phyloP scores from a whole-genome alignment of 2,113 vertebrate genomes.

The Sula dactylatra region DNA sequence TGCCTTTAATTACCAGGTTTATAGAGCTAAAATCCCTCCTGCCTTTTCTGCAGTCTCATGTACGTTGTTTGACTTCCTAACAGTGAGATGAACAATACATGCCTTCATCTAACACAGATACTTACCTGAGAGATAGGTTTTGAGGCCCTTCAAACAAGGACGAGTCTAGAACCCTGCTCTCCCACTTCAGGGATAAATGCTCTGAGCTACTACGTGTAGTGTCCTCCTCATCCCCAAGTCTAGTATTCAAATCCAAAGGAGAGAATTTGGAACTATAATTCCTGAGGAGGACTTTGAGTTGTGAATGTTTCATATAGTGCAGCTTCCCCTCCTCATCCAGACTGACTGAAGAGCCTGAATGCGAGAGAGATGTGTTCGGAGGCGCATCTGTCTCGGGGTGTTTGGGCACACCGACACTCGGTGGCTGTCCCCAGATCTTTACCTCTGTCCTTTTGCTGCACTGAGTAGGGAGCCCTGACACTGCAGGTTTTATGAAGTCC shows the following conservation, averaged over 20 bases:
- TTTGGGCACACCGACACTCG: background rate
- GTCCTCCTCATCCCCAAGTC: background rate
- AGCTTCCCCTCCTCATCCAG: background rate
- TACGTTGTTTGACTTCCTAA: background rate
- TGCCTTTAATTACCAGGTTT: background rate
- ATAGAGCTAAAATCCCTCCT: background rate
- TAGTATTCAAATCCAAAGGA: background rate
- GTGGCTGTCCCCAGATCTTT: fast-evolving
- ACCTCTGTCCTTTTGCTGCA: background rate
- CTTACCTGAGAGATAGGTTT: background rate
- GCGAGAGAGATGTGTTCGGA: too few relatives aligned
- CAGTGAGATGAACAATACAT: background rate
- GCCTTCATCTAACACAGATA: background rate
- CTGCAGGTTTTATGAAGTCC: background rate
- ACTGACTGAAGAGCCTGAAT: background rate
- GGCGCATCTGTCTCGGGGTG: too few relatives aligned
- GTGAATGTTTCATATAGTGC: background rate
- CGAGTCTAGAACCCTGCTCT: background rate
- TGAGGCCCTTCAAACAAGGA: background rate
- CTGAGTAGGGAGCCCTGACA: background rate
- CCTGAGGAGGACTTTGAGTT: background rate
- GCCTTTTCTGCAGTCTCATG: background rate
- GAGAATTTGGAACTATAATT: background rate
- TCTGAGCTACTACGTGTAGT: background rate
- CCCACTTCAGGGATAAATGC: background rate